phyloP scores from a whole-genome alignment of 2,888 invertebrate species.

The Deilephila elpenor region DNA sequence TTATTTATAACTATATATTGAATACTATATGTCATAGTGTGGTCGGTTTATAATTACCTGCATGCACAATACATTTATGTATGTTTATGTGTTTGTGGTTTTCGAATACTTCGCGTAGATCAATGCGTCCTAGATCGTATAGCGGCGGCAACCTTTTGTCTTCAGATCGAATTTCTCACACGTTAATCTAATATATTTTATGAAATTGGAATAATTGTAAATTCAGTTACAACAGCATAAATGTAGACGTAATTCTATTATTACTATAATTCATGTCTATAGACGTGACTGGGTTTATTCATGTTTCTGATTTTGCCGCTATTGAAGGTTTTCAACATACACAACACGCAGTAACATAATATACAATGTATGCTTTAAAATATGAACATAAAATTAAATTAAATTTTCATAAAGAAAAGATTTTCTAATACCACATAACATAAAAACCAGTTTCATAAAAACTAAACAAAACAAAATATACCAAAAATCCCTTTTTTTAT shows the following conservation, averaged over 20 bases:
- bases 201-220: not conserved
- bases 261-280: not conserved
- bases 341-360: no score
- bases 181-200: not conserved
- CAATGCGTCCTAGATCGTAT: conserved; percentile 4
- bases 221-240: not conserved
- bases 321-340: not conserved
- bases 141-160: conserved; percentile 9
- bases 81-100: conserved; percentile 4
- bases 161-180: conserved; percentile 13
- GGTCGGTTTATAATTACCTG: not conserved
- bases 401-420: not conserved
- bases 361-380: no score
- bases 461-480: not conserved
- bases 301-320: conserved; percentile 2
- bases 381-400: no score
- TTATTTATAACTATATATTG: not conserved
- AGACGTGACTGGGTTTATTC: not conserved
- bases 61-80: not conserved
- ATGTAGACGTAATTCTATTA: not conserved
- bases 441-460: not conserved
- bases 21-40: not conserved
- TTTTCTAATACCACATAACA: not conserved
- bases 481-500: not conserved
- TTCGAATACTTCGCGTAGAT: conserved; percentile 4